phyloP scores from a whole-genome alignment of 2,888 invertebrate genomes.

The Phaonia tiefii region DNA sequence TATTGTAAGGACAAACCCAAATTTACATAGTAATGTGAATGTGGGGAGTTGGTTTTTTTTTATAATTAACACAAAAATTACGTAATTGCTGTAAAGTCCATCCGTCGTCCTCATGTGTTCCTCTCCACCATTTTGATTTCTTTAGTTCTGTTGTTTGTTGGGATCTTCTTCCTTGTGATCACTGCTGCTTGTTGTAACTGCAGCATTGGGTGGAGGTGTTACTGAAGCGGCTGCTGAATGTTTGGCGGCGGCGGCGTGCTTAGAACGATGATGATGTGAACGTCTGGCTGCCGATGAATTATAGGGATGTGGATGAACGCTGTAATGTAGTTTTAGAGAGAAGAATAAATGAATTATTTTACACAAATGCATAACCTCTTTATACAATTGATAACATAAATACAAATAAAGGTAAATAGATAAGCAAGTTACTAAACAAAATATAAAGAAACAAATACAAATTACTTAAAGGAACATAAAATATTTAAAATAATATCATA shows the following conservation, averaged over 20 bases:
- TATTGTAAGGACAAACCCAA: conserved; percentile 5
- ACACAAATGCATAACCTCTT: neutral
- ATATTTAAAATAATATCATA: neutral
- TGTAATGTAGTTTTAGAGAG: conserved; percentile 71
- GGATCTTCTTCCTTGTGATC: conserved; percentile 37
- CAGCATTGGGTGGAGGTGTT: conserved; percentile 21
- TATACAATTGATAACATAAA: neutral
- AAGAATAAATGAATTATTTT: neutral
- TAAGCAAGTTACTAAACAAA: neutral
- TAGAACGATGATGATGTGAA: conserved; percentile 71
- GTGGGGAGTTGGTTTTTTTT: conserved; percentile 35
- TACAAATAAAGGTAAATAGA: conserved; percentile 12
- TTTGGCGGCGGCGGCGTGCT: conserved; percentile 69
- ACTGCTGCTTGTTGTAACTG: conserved; percentile 32
- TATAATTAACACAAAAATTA: conserved; percentile 31
- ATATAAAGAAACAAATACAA: neutral
- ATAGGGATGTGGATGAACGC: conserved; percentile 80
- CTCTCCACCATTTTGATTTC: conserved; percentile 27
- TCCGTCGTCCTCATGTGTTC: conserved; percentile 1
- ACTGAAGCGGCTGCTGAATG: conserved; percentile 58
- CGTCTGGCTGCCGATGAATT: conserved; percentile 77
- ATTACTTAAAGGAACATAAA: neutral
- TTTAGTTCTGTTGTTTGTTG: conserved; percentile 59
- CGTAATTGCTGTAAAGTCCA: neutral
- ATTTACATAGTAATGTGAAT: conserved; percentile 14